Evolutionary conservation across 92 coral and sea anemone genomes (phyloP), one percentile per base, ranked within the genome.

Genomic region (Phymanthus crucifer): DNA sequence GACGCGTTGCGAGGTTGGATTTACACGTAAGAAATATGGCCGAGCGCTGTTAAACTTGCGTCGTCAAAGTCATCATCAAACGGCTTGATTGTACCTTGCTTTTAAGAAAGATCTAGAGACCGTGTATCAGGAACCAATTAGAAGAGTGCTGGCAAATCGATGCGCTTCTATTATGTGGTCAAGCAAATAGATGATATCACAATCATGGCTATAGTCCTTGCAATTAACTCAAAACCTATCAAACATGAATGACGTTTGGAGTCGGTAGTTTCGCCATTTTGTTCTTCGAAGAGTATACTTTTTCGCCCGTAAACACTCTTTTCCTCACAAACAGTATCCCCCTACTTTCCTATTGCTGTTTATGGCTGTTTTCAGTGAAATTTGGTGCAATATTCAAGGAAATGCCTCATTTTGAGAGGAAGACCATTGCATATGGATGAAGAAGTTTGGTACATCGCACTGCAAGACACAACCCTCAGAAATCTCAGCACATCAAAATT

Each of bases 221-320:
- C 81, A 77, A 77, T 77, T 77, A 77, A 36, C 68, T 8, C 34
- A 26, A 18, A 77, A 33, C 81, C 81, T 34, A 77, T 77, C 72
- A 77, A 77, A 77, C 37, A 77, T 77, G 40, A 61, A 77, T 77
- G 81, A 36, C 81, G 69, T 65, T 65, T 40, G 52, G 81, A 70
- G 43, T 77, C n/a, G 70, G 70, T 3, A 52, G 80, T 54, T 67
- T 57, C 24, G 6, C 40, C 36, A 46, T 76, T 56, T 9, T 57
- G 19, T 23, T 23, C 37, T 32, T 52, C 33, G 34, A 76, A 24
- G 27, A 6, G 31, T 76, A 45, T 54, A 61, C 21, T 77, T 26
- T 56, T 38, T 11, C 57, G 32, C 9, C 29, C 10, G 3, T 8
- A 1, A 11, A 24, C 32, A 61, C 3, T 4, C 3, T 27, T 61